Evolutionary conservation across 2,113 vertebrate genomes (phyloP).

Genomic region (Phrynosoma blainvillii): DNA sequence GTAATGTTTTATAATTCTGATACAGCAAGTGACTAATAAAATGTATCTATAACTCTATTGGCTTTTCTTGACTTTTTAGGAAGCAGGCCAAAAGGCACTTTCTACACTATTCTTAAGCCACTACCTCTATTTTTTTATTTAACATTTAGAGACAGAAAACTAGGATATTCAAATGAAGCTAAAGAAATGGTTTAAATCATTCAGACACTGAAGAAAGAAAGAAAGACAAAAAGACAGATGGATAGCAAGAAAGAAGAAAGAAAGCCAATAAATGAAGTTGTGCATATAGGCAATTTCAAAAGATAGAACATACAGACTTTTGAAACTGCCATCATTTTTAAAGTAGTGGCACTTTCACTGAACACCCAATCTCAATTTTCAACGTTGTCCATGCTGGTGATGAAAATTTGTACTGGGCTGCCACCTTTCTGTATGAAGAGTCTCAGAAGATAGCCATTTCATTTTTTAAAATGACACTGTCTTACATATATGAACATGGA

Average conservation of each 20-base stretch:
- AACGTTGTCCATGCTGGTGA: rapidly evolving
- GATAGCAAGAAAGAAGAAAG: too few species aligned
- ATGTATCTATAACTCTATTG: too few species aligned
- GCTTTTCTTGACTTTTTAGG: neutral
- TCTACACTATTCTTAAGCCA: neutral
- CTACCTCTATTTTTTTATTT: neutral
- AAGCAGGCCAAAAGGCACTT: neutral
- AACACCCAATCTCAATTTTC: neutral
- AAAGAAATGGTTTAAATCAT: neutral
- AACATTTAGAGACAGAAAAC: neutral
- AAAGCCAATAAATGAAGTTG: neutral
- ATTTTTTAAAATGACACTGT: neutral
- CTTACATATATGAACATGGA: neutral
- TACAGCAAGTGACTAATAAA: too few species aligned
- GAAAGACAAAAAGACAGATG: neutral
- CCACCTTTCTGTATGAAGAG: neutral
- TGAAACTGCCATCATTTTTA: neutral
- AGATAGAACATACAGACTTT: neutral
- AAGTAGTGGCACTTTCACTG: rapidly evolving
- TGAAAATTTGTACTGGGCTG: rapidly evolving
- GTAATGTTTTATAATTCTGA: too few species aligned
- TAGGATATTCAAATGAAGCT: neutral
- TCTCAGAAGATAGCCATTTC: neutral
- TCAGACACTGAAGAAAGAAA: too few species aligned
- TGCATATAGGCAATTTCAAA: neutral